Base-by-base conservation (phyloP, 2,113 vertebrate genomes). In the Hydropotes inermis region DNA sequence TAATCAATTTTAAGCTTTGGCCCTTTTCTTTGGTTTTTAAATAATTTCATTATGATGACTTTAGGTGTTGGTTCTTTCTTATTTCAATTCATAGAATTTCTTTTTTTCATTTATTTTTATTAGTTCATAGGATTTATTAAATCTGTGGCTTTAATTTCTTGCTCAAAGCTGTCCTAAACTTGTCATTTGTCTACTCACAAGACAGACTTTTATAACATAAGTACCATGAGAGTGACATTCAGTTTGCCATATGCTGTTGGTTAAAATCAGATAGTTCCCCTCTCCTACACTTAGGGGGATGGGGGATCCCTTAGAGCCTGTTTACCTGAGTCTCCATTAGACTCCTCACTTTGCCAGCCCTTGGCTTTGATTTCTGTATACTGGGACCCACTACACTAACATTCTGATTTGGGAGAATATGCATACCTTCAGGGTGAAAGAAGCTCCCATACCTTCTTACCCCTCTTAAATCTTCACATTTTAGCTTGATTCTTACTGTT, bases 121-220 rank as follows among this genome's bases (percentile, higher is more conserved):
- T 64, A 57, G 57, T 83, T 95, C 74, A 57, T 39, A 39, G 57
- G 23, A 6, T 50, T 76, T 93, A 64, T 87, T n/a, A 5, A 91
- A 54, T 87, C 27, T 67, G 91, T 76, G 52, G 83, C 61, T 94
- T 93, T 95, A 76, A 11, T 91, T 84, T 84, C 39, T 97, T 94
- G 55, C 76, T 83, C 43, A 27, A 91, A 84, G 88, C 83, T 94
- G 3, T 47, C 82, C 39, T 91, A 45, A 97, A 5, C 33, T 45
- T 88, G 55, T 23, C 76, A 58, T 5, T n/a, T 84, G 55, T 78
- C 9, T 83, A 28, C 61, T 67, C 76, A 64, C 15, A 58, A 83
- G 89, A 88, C 43, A 61, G 8, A 45, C 60, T 89, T 89, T 78
- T 84, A 64, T 55, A 76, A 76, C 6, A 10, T 67, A 76, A 87